Percentiles rank a stretch among this genome's conserved stretches.
phyloP scores from a whole-genome alignment of 2,797 vertebrate species.

The Scyliorhinus canicula region DNA sequence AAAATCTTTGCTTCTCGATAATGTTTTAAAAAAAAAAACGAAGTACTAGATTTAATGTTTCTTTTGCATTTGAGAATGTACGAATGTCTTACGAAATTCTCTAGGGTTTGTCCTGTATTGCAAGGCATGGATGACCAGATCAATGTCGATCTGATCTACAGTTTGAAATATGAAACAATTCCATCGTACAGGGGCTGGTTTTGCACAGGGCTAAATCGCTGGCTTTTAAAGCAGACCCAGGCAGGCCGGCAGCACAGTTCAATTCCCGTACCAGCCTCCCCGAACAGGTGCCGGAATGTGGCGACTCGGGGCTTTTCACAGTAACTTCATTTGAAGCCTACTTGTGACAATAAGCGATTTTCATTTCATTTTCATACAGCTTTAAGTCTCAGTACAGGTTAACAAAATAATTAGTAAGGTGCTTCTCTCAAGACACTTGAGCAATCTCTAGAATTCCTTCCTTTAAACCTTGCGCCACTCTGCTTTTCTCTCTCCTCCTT shows the following conservation, averaged over 20 bases:
- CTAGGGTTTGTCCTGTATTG: not conserved
- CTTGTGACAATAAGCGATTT: too few species aligned
- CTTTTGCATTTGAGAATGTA: not conserved
- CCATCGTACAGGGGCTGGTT: too few species aligned
- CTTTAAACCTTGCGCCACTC: not conserved
- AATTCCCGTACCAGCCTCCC: too few species aligned
- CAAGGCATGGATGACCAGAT: not conserved
- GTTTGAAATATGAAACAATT: not conserved
- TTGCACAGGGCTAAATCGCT: too few species aligned
- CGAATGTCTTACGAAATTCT: not conserved
- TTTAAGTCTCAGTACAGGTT: not conserved
- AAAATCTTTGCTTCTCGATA: not conserved
- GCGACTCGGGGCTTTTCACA: too few species aligned
- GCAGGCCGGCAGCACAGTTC: too few species aligned
- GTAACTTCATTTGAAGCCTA: too few species aligned
- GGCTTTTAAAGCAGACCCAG: too few species aligned
- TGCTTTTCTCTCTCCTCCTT: not conserved
- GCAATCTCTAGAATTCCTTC: not conserved
- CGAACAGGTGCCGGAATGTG: too few species aligned
- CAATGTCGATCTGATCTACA: not conserved
- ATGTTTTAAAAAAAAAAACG: too few species aligned
- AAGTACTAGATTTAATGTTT: not conserved
- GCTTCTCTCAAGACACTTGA: not conserved
- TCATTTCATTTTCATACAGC: too few species aligned
- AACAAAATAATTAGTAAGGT: not conserved